A percentile compares a stretch with the other conserved stretches of the same genome.
These are phyloP conservation scores for Albula goreensis DNA, from an alignment of 2,113 vertebrate genomes.

Conservation along the genomic window DNA sequence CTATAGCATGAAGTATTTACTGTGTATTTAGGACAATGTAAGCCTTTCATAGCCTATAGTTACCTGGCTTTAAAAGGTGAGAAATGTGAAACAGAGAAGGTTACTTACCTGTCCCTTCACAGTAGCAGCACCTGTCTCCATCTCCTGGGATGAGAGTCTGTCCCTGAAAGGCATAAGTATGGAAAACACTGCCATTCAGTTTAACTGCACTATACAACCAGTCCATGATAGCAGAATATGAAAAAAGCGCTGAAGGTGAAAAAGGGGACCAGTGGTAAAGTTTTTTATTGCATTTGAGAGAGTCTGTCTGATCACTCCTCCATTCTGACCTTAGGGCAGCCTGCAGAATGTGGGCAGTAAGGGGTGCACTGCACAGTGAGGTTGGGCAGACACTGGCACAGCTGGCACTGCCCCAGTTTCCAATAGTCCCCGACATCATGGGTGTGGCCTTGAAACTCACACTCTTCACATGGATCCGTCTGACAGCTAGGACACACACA, in stretches of 20 bases:
- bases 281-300: no score
- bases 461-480: conserved; percentile 75
- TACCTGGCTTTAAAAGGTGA: neutral
- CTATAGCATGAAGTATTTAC: no score
- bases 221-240: no score
- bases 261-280: neutral
- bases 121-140: conserved; percentile 76
- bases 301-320: neutral
- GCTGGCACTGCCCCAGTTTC: conserved; percentile 68
- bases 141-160: conserved; percentile 67
- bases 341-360: conserved; percentile 70
- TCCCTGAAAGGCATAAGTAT: conserved; percentile 62
- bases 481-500: conserved; percentile 71
- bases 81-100: neutral
- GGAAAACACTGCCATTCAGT: neutral
- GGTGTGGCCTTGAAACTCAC: conserved; percentile 66
- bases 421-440: conserved; percentile 74
- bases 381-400: conserved; percentile 79
- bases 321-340: conserved; percentile 78
- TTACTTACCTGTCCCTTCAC: conserved; percentile 56
- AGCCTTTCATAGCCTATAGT: neutral
- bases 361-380: conserved; percentile 67
- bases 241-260: neutral
- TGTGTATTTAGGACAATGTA: neutral
- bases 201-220: no score